phyloP scores from a whole-genome alignment of 2,113 vertebrate genomes.

The Chlamydotis undulata region DNA sequence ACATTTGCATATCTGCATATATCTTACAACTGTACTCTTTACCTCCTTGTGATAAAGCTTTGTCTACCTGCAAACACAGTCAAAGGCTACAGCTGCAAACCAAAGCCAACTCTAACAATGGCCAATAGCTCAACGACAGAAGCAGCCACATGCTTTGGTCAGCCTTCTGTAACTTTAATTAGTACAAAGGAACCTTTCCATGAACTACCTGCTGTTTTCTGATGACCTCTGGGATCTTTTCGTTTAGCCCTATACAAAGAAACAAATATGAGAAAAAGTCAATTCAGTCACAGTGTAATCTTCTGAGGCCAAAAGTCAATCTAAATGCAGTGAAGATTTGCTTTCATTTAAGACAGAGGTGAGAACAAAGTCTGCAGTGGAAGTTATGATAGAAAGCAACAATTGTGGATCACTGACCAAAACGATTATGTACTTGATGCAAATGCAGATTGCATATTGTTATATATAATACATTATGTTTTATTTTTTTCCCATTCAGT shows the following conservation, averaged over 20 bases:
- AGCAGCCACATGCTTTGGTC: slow-evolving; percentile 94
- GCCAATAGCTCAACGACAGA: slow-evolving; percentile 99
- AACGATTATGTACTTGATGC: slow-evolving; percentile 93
- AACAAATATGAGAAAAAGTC: slow-evolving; percentile 79
- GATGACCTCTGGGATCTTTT: slow-evolving; percentile 99
- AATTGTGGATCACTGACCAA: slow-evolving; percentile 96
- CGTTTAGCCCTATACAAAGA: slow-evolving; percentile 96
- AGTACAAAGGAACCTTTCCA: slow-evolving; percentile 97
- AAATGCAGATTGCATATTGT: slow-evolving; percentile 95
- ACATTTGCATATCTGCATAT: slow-evolving; percentile 96
- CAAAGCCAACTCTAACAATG: slow-evolving; percentile 99
- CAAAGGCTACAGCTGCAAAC: slow-evolving; percentile 99
- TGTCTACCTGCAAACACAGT: slow-evolving; percentile 99
- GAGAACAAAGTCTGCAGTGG: slow-evolving; percentile 82
- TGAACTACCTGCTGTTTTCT: slow-evolving; percentile 98
- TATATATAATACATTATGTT: slow-evolving; percentile 82
- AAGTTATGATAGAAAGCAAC: slow-evolving; percentile 90
- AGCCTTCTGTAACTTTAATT: slow-evolving; percentile 98
- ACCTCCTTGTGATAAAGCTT: slow-evolving; percentile 99
- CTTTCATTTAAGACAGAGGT: slow-evolving; percentile 84
- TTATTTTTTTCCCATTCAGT: slow-evolving; percentile 76
- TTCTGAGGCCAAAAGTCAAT: slow-evolving; percentile 88
- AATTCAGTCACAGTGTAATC: slow-evolving; percentile 87
- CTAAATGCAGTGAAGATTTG: slow-evolving; percentile 82
- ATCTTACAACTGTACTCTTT: slow-evolving; percentile 94